phyloP scores from a whole-genome alignment of 2,797 vertebrate species.

The Chaenodraco wilsoni region DNA sequence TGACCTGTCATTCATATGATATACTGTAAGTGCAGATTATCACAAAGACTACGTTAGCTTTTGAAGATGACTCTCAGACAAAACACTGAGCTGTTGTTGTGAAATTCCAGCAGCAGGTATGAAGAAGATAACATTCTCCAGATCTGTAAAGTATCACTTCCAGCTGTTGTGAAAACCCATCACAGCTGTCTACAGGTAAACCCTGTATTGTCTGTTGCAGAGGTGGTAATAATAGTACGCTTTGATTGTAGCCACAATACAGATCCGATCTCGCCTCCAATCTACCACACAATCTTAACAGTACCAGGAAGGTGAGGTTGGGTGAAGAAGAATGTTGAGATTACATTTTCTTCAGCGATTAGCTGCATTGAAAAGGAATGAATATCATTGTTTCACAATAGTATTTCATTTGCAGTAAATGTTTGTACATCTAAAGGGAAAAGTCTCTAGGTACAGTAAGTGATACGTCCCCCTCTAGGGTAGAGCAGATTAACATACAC shows the following conservation, averaged over 20 bases:
- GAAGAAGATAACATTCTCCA: constrained; percentile 67
- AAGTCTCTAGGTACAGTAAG: not conserved
- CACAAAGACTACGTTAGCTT: constrained; percentile 35
- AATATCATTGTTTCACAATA: constrained; percentile 3
- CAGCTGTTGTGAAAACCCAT: constrained; percentile 76
- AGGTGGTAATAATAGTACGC: constrained; percentile 69
- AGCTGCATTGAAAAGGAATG: constrained; percentile 38
- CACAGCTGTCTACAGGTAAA: constrained; percentile 73
- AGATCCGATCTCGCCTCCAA: constrained; percentile 76
- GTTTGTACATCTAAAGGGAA: constrained; percentile 4
- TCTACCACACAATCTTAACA: constrained; percentile 75
- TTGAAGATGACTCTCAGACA: constrained; percentile 71
- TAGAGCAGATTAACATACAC: no score
- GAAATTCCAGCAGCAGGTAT: constrained; percentile 61
- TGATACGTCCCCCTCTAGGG: no score
- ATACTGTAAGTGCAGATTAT: constrained; percentile 37
- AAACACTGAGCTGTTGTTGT: constrained; percentile 72
- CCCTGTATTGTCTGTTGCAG: constrained; percentile 78
- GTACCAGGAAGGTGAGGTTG: constrained; percentile 55
- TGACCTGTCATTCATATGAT: constrained; percentile 6
- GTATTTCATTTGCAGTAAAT: constrained; percentile 24
- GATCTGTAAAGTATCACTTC: constrained; percentile 74
- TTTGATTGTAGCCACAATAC: constrained; percentile 86
- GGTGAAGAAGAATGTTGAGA: constrained; percentile 55
- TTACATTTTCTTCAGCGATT: constrained; percentile 47